phyloP scores from a whole-genome alignment of 2,113 vertebrate genomes.

The Tenebrosternarchus preto region DNA sequence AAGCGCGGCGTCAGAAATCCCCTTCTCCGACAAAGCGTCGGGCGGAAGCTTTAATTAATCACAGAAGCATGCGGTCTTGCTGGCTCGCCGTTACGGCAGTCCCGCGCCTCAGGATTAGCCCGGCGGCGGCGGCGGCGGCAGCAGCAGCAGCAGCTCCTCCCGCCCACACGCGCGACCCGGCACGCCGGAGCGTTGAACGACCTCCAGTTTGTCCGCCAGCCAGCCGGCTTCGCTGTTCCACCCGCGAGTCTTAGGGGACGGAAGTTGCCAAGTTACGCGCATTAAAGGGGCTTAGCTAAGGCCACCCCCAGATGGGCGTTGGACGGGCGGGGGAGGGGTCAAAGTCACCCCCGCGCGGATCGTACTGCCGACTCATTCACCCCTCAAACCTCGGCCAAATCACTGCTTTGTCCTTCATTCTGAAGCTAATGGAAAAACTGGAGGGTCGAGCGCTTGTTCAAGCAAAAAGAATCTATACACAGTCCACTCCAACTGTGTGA shows the following conservation, averaged over 20 bases:
- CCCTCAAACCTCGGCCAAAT: slow-evolving; percentile 61
- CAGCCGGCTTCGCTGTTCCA: slow-evolving; percentile 57
- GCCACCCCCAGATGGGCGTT: slow-evolving; percentile 67
- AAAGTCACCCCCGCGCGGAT: slow-evolving; percentile 58
- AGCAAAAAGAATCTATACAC: slow-evolving; percentile 44
- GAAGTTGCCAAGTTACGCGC: slow-evolving; percentile 72
- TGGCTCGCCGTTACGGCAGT: slow-evolving; percentile 49
- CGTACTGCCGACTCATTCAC: slow-evolving; percentile 34
- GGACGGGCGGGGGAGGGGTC: slow-evolving; percentile 62
- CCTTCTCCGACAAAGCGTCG: slow-evolving; percentile 25
- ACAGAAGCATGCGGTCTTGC: slow-evolving; percentile 58
- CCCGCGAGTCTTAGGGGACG: slow-evolving; percentile 65
- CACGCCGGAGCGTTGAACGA: slow-evolving; percentile 63
- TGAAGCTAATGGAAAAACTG: slow-evolving; percentile 61
- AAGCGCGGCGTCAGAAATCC: slow-evolving; percentile 13
- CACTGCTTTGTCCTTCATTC: slow-evolving; percentile 66
- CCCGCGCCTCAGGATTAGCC: slow-evolving; percentile 63
- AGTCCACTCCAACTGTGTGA: slow-evolving; percentile 45
- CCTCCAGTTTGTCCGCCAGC: slow-evolving; percentile 67
- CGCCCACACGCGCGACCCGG: slow-evolving; percentile 49
- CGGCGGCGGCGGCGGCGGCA: too few species aligned
- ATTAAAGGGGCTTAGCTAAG: slow-evolving; percentile 74
- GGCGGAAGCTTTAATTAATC: slow-evolving; percentile 57
- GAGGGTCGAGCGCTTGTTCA: slow-evolving; percentile 54
- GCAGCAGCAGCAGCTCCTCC: too few species aligned